Conservation (phyloP, 2,113 vertebrate species). For the Clarias gariepinus region DNA sequence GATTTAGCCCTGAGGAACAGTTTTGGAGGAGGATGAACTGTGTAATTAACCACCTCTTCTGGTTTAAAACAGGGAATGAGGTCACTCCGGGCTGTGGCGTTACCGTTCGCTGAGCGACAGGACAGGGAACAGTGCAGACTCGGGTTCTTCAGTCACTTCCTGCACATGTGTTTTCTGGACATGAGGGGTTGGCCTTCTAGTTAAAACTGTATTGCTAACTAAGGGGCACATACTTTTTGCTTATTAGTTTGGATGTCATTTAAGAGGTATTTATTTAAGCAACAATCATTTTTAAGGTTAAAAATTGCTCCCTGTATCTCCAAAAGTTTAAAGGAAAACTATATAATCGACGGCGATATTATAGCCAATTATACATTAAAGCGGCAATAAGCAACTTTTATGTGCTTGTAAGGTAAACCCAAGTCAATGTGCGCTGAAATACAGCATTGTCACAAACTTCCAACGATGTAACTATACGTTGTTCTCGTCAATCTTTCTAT, state of each 20-base stretch:
- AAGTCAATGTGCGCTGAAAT: not conserved
- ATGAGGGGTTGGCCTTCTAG: not conserved
- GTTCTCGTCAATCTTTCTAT: not conserved
- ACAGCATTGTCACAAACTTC: not conserved
- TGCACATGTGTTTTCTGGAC: conserved; percentile 15
- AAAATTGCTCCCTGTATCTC: not conserved
- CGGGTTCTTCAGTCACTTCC: conserved; percentile 24
- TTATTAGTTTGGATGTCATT: not conserved
- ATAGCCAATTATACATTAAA: too few relatives aligned
- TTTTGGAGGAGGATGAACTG: conserved; percentile 38
- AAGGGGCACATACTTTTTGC: not conserved
- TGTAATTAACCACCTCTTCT: conserved; percentile 50
- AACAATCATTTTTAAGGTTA: not conserved
- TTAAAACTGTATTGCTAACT: not conserved
- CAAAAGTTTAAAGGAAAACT: not conserved
- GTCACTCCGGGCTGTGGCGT: conserved; percentile 29
- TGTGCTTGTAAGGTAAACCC: not conserved
- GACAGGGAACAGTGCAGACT: conserved; percentile 16
- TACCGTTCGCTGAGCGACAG: conserved; percentile 13
- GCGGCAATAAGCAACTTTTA: not conserved
- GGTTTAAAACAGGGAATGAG: conserved; percentile 38
- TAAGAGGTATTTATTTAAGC: not conserved
- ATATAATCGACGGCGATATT: too few relatives aligned
- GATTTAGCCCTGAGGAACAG: conserved; percentile 43
- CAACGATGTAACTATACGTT: not conserved